phyloP scores from a whole-genome alignment of 2,113 vertebrate genomes.

The Mesoclemmys tuberculata region DNA sequence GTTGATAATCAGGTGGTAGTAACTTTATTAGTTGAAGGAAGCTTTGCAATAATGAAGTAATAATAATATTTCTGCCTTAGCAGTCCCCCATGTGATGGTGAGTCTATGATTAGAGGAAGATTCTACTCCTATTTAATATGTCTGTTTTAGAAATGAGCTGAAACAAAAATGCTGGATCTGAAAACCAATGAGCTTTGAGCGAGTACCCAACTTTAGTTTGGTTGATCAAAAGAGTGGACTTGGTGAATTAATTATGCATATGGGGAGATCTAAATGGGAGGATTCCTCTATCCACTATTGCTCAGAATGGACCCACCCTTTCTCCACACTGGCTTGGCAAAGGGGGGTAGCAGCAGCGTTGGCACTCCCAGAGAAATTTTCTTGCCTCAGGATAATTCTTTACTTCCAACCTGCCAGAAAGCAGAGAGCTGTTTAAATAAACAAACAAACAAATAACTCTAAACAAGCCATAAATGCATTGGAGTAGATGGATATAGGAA shows the following conservation, averaged over 20 bases:
- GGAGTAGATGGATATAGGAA: not conserved
- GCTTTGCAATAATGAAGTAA: not conserved
- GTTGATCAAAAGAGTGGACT: not conserved
- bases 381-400: not conserved
- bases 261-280: not conserved
- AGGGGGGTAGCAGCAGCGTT: not conserved
- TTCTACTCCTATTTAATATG: not conserved
- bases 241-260: not conserved
- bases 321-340: not conserved
- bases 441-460: not conserved
- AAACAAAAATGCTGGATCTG: not conserved
- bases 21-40: not conserved
- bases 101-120: not conserved
- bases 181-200: not conserved
- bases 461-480: not conserved
- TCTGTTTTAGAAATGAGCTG: not conserved
- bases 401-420: fast-evolving
- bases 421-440: not conserved
- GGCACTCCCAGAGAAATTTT: not conserved
- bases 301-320: not conserved
- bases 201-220: not conserved
- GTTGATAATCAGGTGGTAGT: not conserved
- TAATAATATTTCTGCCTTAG: not conserved
- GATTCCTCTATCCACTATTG: not conserved
- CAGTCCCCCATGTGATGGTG: not conserved